These are phyloP conservation scores for Samia ricini DNA, from an alignment of 1,140 invertebrate species.

Conservation along the genomic window DNA sequence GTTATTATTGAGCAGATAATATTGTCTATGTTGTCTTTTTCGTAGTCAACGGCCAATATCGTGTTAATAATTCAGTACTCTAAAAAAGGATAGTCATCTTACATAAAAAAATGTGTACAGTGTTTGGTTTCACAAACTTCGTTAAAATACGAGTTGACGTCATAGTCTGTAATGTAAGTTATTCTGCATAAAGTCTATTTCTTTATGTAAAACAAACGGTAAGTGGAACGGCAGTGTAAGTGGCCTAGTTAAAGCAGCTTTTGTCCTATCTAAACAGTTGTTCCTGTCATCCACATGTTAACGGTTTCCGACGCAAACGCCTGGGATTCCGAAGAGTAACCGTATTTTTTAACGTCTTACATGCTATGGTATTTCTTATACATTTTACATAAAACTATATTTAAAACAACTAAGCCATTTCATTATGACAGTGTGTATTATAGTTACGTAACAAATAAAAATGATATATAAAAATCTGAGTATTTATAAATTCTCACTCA, in stretches of 20 bases:
- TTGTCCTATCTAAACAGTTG: slow-evolving; percentile 54
- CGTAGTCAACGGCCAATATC: too few relatives aligned
- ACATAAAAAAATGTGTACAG: too few relatives aligned
- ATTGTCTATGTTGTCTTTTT: too few relatives aligned
- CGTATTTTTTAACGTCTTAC: background rate
- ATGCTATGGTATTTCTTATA: background rate
- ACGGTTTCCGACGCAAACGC: slow-evolving; percentile 1
- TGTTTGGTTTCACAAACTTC: too few relatives aligned
- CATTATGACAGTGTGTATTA: background rate
- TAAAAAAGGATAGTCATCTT: too few relatives aligned
- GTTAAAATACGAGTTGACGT: too few relatives aligned
- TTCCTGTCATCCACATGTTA: slow-evolving; percentile 25
- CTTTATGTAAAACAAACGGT: slow-evolving; percentile 5
- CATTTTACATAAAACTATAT: background rate
- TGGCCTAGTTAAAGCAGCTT: slow-evolving; percentile 44
- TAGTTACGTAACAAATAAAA: background rate
- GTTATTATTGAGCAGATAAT: too few relatives aligned
- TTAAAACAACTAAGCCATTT: background rate
- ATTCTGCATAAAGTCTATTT: background rate
- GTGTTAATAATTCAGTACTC: too few relatives aligned
- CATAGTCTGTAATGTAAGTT: too few relatives aligned
- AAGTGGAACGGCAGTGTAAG: slow-evolving; percentile 28
- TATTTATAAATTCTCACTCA: too few relatives aligned
- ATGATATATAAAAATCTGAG: too few relatives aligned
- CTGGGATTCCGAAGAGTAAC: background rate